These are phyloP conservation scores for Eupelmus urozonus DNA, from an alignment of 2,888 invertebrate genomes.

Conservation along the genomic window DNA sequence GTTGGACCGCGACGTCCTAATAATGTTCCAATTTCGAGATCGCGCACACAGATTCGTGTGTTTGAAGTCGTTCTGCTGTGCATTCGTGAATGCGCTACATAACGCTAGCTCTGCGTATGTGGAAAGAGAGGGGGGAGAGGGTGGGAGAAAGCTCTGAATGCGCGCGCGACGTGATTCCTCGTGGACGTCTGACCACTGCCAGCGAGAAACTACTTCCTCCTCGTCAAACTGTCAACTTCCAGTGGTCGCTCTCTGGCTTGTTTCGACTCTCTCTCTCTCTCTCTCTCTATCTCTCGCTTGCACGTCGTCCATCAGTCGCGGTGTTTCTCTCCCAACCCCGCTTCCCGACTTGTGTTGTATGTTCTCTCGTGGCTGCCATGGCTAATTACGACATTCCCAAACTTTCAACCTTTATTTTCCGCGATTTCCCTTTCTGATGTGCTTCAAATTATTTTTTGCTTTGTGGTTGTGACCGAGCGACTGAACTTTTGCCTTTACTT, in stretches of 20 bases:
- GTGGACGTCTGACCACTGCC: constrained; percentile 65
- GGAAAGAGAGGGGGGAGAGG: not conserved
- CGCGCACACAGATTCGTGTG: constrained; percentile 50
- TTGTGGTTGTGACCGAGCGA: too few species aligned
- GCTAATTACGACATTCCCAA: too few species aligned
- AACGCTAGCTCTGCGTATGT: not conserved
- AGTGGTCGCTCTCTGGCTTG: not conserved
- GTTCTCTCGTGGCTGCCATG: too few species aligned
- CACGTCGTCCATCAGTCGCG: not conserved
- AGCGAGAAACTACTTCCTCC: constrained; percentile 66
- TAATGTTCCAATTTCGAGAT: constrained; percentile 70
- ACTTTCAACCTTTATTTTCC: too few species aligned
- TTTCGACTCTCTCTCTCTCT: not conserved
- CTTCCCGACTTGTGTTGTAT: too few species aligned
- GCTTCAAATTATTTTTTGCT: too few species aligned
- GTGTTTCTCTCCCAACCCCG: not conserved
- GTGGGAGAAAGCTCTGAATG: constrained; percentile 59
- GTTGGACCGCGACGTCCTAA: constrained; percentile 66
- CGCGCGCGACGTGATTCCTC: constrained; percentile 58
- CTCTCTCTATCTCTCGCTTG: not conserved
- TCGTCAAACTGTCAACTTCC: constrained; percentile 49
- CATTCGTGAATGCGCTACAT: not conserved
- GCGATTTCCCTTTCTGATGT: too few species aligned
- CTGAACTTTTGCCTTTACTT: too few species aligned
- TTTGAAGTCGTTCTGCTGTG: constrained; percentile 60